Percentiles rank a stretch among this genome's conserved stretches.
Evolutionary conservation across 2,888 invertebrate species (phyloP).

Genomic region (Rapana venosa): DNA sequence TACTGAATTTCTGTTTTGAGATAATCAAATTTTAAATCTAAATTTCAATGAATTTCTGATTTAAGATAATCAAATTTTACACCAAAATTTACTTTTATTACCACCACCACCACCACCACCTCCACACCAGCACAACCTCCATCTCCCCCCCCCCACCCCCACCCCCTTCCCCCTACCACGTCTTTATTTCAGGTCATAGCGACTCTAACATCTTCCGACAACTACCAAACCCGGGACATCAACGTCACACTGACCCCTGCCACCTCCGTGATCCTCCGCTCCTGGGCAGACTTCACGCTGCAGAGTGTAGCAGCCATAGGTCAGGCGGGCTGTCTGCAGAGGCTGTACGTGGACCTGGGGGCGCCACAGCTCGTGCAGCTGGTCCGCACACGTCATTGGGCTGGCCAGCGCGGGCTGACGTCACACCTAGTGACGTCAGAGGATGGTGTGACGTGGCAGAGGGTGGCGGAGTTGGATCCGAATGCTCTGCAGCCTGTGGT

Average conservation of each 20-base stretch:
- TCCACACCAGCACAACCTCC: no score
- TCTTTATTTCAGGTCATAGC: background rate
- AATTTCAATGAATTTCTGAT: no score
- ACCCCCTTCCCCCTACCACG: no score
- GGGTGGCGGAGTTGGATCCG: constrained; percentile 20
- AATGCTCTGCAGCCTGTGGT: constrained; percentile 29
- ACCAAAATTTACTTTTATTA: no score
- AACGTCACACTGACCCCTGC: constrained; percentile 27
- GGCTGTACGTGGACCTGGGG: constrained; percentile 33
- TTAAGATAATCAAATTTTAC: no score
- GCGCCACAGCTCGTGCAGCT: background rate
- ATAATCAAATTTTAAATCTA: no score
- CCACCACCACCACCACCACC: no score
- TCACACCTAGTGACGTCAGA: constrained; percentile 38
- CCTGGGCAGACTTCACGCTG: constrained; percentile 7
- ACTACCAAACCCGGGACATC: constrained; percentile 25
- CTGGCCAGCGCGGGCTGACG: constrained; percentile 40
- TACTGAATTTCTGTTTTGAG: no score
- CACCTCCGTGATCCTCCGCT: constrained; percentile 1
- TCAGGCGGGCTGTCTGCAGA: constrained; percentile 36
- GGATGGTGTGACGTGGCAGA: constrained; percentile 41
- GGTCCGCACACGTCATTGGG: constrained; percentile 43
- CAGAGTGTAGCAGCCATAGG: constrained; percentile 35
- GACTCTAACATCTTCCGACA: constrained; percentile 21
- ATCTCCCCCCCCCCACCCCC: no score